These are phyloP conservation scores for Chromoteleia sp. DNA, from an alignment of 2,888 invertebrate species.

Conservation along the genomic window DNA sequence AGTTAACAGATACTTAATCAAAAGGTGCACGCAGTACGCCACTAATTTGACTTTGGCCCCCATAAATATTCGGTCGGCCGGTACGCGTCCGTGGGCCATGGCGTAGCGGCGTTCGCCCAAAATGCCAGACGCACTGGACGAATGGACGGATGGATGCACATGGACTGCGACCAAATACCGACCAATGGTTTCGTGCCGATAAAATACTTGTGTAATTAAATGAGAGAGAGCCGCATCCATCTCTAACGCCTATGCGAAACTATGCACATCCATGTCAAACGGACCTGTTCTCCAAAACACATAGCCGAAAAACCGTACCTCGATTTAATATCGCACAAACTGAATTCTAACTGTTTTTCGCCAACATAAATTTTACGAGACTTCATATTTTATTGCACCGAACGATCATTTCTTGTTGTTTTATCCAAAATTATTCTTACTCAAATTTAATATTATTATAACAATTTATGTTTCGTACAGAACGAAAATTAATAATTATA, in stretches of 20 bases:
- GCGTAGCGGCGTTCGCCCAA: slow-evolving; percentile 72
- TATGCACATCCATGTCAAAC: slow-evolving; percentile 66
- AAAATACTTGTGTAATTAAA: slow-evolving; percentile 84
- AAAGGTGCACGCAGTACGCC: slow-evolving; percentile 85
- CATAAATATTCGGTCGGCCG: slow-evolving; percentile 83
- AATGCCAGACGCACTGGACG: slow-evolving; percentile 78
- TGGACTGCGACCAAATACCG: slow-evolving; percentile 75
- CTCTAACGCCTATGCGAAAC: slow-evolving; percentile 72
- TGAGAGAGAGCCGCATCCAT: slow-evolving; percentile 80
- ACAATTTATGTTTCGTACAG: no score
- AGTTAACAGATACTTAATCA: slow-evolving; percentile 85
- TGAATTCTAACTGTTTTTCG: slow-evolving; percentile 34
- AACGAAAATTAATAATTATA: no score
- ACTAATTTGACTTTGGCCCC: slow-evolving; percentile 85
- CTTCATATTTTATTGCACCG: neutral
- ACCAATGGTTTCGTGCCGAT: slow-evolving; percentile 81
- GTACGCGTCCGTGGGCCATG: slow-evolving; percentile 72
- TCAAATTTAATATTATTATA: no score
- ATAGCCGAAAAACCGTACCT: slow-evolving; percentile 41
- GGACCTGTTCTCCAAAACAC: slow-evolving; percentile 53
- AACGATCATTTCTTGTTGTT: neutral
- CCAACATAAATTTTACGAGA: slow-evolving; percentile 24
- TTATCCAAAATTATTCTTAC: neutral
- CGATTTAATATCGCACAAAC: slow-evolving; percentile 60
- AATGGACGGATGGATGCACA: slow-evolving; percentile 70